Evolutionary conservation across 1,140 invertebrate genomes (phyloP).

Genomic region (Chironomus tepperi): DNA sequence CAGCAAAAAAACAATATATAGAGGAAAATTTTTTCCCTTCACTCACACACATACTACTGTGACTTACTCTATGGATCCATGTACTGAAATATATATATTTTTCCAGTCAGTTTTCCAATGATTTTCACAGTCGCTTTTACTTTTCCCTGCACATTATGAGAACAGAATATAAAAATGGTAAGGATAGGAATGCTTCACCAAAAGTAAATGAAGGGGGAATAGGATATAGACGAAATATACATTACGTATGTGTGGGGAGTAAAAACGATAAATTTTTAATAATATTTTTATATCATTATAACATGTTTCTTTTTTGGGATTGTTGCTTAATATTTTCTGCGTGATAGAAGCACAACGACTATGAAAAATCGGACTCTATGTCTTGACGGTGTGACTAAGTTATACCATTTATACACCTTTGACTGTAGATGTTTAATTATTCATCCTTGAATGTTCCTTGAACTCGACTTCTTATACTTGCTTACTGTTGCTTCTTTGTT

Average conservation of each 20-base stretch:
- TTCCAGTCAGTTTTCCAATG: slow-evolving; percentile 6
- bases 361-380: background rate
- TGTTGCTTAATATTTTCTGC: background rate
- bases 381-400: background rate
- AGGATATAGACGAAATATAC: no score
- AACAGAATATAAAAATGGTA: no score
- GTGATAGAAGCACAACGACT: background rate
- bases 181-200: no score
- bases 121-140: background rate
- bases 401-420: background rate
- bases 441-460: slow-evolving; percentile 22
- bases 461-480: background rate
- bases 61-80: background rate
- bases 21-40: background rate
- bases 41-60: background rate
- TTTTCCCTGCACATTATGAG: background rate
- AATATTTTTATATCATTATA: slow-evolving; percentile 15
- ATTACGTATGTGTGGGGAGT: background rate
- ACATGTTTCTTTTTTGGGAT: background rate
- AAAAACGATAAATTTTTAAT: slow-evolving; percentile 15
- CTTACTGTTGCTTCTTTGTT: background rate
- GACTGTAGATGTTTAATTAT: slow-evolving; percentile 16
- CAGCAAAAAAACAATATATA: background rate
- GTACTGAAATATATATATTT: background rate
- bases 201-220: no score